A percentile compares a stretch with the other conserved stretches of the same genome.
phyloP scores from a whole-genome alignment of 1,140 invertebrate species.

The Drosophila trapezifrons region DNA sequence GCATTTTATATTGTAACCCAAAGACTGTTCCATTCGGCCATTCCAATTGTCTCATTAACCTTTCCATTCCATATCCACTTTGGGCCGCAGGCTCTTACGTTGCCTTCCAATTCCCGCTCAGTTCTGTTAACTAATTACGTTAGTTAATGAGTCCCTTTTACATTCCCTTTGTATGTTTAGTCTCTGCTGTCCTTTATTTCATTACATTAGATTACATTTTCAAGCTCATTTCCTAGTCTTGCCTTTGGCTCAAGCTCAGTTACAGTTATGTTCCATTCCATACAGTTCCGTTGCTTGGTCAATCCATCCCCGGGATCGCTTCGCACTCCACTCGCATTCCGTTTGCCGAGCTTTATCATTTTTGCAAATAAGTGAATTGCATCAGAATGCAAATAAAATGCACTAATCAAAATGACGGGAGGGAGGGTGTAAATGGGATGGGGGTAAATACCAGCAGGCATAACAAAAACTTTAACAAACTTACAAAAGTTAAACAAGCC shows the following conservation, averaged over 20 bases:
- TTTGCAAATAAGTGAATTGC: constrained; percentile 60
- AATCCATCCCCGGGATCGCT: background rate
- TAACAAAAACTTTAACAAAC: constrained; percentile 72
- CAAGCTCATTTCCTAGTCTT: background rate
- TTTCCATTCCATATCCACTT: background rate
- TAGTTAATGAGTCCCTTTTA: constrained; percentile 17
- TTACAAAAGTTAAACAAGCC: constrained; percentile 65
- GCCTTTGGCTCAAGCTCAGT: background rate
- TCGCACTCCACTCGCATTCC: background rate
- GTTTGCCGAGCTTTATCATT: constrained; percentile 4
- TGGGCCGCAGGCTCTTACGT: background rate
- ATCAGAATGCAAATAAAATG: constrained; percentile 72
- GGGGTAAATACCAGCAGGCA: constrained; percentile 43
- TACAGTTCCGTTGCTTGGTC: background rate
- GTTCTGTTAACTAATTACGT: constrained; percentile 3
- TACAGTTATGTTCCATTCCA: background rate
- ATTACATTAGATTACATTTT: constrained; percentile 6
- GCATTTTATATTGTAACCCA: background rate
- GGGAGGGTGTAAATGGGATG: background rate
- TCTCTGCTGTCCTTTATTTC: background rate
- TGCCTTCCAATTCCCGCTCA: background rate
- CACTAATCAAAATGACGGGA: constrained; percentile 66
- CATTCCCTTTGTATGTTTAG: constrained; percentile 16
- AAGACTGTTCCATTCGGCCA: background rate
- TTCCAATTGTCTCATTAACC: background rate